phyloP scores from a whole-genome alignment of 2,113 vertebrate genomes.

The Calidris pugnax region DNA sequence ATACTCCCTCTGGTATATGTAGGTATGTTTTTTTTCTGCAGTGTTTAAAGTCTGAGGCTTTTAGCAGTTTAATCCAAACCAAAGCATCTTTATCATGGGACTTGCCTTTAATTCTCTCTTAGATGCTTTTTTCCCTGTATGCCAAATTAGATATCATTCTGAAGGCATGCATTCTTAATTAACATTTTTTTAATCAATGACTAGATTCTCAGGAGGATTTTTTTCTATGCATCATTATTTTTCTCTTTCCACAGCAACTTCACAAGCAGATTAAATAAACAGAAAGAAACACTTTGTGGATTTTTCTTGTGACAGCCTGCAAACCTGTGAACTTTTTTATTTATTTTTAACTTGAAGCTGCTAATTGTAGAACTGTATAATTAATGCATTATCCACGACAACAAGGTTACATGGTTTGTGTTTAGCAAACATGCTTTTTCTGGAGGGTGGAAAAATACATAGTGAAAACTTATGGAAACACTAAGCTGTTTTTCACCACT shows the following conservation, averaged over 20 bases:
- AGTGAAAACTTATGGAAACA: neutral
- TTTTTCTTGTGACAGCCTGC: neutral
- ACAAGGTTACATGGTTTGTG: constrained; percentile 37
- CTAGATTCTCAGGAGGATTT: constrained; percentile 48
- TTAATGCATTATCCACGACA: constrained; percentile 36
- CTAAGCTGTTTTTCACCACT: constrained; percentile 30
- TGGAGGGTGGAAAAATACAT: constrained; percentile 47
- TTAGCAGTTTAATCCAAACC: constrained; percentile 46
- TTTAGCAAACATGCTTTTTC: constrained; percentile 48
- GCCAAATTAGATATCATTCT: constrained; percentile 65
- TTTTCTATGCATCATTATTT: constrained; percentile 60
- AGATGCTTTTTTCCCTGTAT: constrained; percentile 54
- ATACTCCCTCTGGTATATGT: constrained; percentile 5
- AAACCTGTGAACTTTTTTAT: constrained; percentile 40
- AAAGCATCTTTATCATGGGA: constrained; percentile 27
- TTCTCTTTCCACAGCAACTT: constrained; percentile 53
- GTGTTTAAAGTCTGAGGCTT: constrained; percentile 35
- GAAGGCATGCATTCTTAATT: constrained; percentile 65
- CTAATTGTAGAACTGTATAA: constrained; percentile 62
- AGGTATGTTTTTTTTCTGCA: constrained; percentile 1
- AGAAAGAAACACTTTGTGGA: constrained; percentile 53
- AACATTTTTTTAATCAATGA: constrained; percentile 59
- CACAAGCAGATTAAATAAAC: constrained; percentile 56
- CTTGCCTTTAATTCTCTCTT: constrained; percentile 60
- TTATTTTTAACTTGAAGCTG: constrained; percentile 61